These are phyloP conservation scores for Elymnias hypermnestra DNA, from an alignment of 1,140 invertebrate species.

Conservation along the genomic window DNA sequence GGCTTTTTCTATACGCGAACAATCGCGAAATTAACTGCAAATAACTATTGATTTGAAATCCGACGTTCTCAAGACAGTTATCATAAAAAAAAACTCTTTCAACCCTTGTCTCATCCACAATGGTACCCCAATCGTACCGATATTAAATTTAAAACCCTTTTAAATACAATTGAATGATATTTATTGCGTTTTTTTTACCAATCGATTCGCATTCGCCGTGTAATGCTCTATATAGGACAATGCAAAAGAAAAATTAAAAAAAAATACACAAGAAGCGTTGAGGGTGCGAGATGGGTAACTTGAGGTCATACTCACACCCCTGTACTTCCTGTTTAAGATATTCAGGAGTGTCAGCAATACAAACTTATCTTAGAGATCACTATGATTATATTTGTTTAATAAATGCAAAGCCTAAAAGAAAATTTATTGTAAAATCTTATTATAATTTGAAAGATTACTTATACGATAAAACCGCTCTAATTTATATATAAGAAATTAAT, in stretches of 20 bases:
- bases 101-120: conserved; percentile 13
- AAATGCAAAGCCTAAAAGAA: too few species aligned
- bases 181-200: conserved; percentile 63
- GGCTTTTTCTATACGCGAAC: conserved; percentile 10
- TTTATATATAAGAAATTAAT: too few species aligned
- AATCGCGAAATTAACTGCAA: conserved; percentile 32
- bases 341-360: conserved; percentile 49
- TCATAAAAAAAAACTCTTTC: conserved; percentile 21
- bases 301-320: conserved; percentile 72
- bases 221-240: conserved; percentile 61
- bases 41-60: conserved; percentile 20
- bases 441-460: too few species aligned
- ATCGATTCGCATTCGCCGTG: conserved; percentile 40
- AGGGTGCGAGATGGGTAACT: conserved; percentile 57
- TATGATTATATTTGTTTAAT: too few species aligned
- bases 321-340: conserved; percentile 58
- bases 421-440: too few species aligned
- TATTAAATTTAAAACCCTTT: conserved; percentile 72
- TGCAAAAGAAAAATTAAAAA: conserved; percentile 32
- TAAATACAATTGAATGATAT: conserved; percentile 72
- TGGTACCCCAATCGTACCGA: conserved; percentile 54
- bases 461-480: too few species aligned
- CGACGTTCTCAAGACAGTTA: conserved; percentile 20
- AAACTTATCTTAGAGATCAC: too few species aligned
- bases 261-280: conserved; percentile 19